These are phyloP conservation scores for Coremacera marginata DNA, from an alignment of 2,888 invertebrate species.

Conservation along the genomic window DNA sequence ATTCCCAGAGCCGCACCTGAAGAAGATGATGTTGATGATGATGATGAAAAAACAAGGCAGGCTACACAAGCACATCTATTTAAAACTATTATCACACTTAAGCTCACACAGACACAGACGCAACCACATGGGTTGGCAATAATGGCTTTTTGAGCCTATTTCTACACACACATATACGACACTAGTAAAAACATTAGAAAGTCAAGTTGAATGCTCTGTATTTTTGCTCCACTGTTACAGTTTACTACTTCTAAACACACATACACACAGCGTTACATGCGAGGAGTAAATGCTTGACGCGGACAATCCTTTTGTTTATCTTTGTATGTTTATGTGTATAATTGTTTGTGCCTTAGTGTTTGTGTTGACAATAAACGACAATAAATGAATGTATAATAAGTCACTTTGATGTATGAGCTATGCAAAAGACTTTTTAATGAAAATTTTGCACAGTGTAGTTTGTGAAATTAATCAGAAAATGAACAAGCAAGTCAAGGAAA, in stretches of 20 bases:
- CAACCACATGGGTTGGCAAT: slow-evolving; percentile 27
- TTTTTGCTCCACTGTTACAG: background rate
- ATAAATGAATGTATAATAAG: slow-evolving; percentile 40
- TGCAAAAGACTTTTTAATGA: slow-evolving; percentile 37
- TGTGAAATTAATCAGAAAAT: background rate
- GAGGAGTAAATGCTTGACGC: background rate
- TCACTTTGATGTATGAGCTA: slow-evolving; percentile 36
- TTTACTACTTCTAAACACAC: background rate
- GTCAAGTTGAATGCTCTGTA: background rate
- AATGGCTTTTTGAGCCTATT: slow-evolving; percentile 34
- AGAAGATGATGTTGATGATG: background rate
- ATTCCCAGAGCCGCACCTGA: slow-evolving; percentile 19
- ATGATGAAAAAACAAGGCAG: background rate
- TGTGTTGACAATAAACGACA: slow-evolving; percentile 35
- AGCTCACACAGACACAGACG: slow-evolving; percentile 13
- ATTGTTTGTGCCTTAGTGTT: slow-evolving; percentile 15
- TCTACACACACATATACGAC: background rate
- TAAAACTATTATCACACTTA: slow-evolving; percentile 32
- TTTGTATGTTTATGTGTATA: background rate
- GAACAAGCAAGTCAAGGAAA: background rate
- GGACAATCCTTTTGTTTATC: background rate
- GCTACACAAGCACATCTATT: slow-evolving; percentile 18
- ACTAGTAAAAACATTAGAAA: background rate
- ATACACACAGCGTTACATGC: background rate
- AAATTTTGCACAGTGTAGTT: slow-evolving; percentile 26